Percentiles rank a stretch among this genome's conserved stretches.
Conservation (phyloP, 2,797 vertebrate species). For the Thripadectes ignobilis region DNA sequence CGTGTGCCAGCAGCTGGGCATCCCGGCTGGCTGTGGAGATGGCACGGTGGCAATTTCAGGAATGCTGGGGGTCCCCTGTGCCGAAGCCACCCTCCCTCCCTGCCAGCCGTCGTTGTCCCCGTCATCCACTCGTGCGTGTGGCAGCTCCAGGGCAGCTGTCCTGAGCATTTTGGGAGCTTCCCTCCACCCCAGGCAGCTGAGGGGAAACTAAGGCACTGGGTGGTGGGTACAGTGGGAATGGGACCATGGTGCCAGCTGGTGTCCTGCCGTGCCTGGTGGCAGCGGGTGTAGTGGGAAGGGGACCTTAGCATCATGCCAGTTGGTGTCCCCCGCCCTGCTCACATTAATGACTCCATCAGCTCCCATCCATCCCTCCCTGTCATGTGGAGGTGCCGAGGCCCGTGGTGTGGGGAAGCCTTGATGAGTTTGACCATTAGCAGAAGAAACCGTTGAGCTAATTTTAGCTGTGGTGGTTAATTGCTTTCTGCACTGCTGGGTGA, state of each 20-base stretch:
- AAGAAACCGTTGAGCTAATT: slow-evolving; percentile 65
- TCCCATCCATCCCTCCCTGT: background rate
- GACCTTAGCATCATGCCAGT: rapidly evolving
- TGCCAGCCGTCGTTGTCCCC: background rate
- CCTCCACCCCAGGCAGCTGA: background rate
- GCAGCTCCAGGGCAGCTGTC: background rate
- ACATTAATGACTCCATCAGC: background rate
- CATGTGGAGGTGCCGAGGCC: background rate
- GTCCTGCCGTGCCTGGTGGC: background rate
- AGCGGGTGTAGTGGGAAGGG: background rate
- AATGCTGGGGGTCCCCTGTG: background rate
- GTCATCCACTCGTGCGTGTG: rapidly evolving
- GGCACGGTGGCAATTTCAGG: background rate
- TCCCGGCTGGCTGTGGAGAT: background rate
- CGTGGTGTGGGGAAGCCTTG: slow-evolving; percentile 10
- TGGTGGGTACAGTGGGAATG: rapidly evolving
- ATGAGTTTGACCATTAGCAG: slow-evolving; percentile 60
- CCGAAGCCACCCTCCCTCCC: background rate
- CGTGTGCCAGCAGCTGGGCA: background rate
- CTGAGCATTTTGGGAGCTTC: rapidly evolving
- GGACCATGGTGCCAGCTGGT: rapidly evolving
- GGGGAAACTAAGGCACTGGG: background rate
- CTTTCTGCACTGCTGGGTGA: slow-evolving; percentile 26
- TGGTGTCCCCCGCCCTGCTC: background rate
- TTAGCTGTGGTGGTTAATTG: slow-evolving; percentile 59